phyloP scores from a whole-genome alignment of 2,888 invertebrate genomes.

The Drosophila atripex region DNA sequence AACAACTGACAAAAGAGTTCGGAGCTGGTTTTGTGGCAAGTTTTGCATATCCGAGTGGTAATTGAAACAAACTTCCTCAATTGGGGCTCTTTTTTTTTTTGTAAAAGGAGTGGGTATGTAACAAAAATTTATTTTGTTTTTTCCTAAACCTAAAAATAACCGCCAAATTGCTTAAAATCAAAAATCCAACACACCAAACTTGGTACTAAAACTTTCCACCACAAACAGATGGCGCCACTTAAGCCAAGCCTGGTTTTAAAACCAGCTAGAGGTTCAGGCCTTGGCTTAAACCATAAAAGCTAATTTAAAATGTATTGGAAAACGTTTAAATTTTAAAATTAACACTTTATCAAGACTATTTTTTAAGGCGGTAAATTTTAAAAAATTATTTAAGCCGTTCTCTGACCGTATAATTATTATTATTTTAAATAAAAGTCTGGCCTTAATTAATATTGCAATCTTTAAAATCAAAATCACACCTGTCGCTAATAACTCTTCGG shows the following conservation, averaged over 20 bases:
- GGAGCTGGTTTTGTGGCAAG: not conserved
- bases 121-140: too few relatives aligned
- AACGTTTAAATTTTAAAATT: not conserved
- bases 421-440: too few relatives aligned
- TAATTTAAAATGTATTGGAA: not conserved
- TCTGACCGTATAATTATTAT: too few relatives aligned
- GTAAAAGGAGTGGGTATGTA: not conserved
- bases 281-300: not conserved
- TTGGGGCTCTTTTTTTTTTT: not conserved
- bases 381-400: not conserved
- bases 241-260: not conserved
- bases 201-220: not conserved
- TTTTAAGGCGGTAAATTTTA: not conserved
- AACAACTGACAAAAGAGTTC: not conserved
- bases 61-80: not conserved
- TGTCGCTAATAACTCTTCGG: not conserved
- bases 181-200: not conserved
- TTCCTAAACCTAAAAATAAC: not conserved
- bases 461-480: not conserved
- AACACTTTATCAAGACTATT: not conserved
- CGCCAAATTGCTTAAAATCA: not conserved
- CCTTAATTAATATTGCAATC: not conserved
- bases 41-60: conserved; percentile 1
- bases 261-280: not conserved
- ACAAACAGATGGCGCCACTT: not conserved